Percentiles rank a stretch among this genome's conserved stretches.
Evolutionary conservation across 2,888 invertebrate genomes (phyloP).

Genomic region (Piscicola geometra): DNA sequence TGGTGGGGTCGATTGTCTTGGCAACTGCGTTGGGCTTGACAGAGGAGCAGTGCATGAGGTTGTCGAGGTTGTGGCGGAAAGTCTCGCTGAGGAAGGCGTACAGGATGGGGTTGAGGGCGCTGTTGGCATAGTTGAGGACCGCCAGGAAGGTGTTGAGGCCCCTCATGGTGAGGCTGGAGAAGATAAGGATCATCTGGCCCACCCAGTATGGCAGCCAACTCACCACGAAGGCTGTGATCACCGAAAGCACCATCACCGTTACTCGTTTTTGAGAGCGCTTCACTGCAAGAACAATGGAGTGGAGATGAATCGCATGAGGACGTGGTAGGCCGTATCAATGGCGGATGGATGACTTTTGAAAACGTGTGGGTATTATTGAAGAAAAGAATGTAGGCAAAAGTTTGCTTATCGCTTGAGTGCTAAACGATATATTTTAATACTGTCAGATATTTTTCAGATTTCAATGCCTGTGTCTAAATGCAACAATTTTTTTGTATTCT

Average conservation of each 20-base stretch:
- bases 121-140: constrained; percentile 52
- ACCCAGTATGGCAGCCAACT: constrained; percentile 55
- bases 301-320: no score
- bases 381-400: no score
- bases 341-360: no score
- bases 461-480: no score
- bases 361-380: no score
- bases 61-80: constrained; percentile 53
- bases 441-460: no score
- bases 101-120: constrained; percentile 53
- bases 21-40: no score
- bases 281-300: constrained; percentile 38
- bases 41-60: constrained; percentile 50
- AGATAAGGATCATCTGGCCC: constrained; percentile 46
- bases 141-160: constrained; percentile 51
- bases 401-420: no score
- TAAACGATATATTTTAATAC: no score
- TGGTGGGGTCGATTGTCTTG: no score
- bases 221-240: constrained; percentile 52
- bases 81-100: constrained; percentile 55
- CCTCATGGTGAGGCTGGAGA: constrained; percentile 33
- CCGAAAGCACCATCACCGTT: constrained; percentile 53
- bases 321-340: no score
- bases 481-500: no score
- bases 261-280: constrained; percentile 51